Evolutionary conservation across 2,888 invertebrate species (phyloP).

Genomic region (Digitonthophagus gazella): DNA sequence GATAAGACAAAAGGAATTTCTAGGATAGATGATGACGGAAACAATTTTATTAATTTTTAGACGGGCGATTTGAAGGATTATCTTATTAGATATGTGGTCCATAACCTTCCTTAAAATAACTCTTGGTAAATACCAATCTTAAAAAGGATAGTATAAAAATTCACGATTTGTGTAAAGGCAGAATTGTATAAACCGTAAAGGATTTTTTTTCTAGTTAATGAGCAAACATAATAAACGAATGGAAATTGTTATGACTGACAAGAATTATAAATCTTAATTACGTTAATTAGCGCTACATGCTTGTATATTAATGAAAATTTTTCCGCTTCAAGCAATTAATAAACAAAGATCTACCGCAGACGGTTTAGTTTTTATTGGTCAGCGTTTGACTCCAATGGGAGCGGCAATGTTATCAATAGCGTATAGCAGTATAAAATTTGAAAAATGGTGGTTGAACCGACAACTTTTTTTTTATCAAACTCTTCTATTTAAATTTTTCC

Average conservation of each 20-base stretch:
- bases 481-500: no score
- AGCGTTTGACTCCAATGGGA: not conserved
- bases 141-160: no score
- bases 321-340: not conserved
- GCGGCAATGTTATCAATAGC: not conserved
- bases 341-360: not conserved
- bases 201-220: no score
- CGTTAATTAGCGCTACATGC: not conserved
- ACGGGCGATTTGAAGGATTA: no score
- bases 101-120: no score
- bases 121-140: no score
- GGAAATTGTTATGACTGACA: not conserved
- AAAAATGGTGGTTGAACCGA: not conserved
- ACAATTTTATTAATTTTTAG: no score
- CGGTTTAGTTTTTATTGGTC: not conserved
- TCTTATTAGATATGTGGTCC: no score
- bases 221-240: not conserved
- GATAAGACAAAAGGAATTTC: no score
- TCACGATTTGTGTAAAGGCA: no score
- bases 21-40: no score
- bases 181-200: no score
- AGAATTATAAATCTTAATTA: not conserved
- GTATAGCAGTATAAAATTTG: not conserved
- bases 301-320: not conserved
- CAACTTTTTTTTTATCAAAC: not conserved